A percentile compares a stretch with the other conserved stretches of the same genome.
These are phyloP conservation scores for Andrena dorsata DNA, from an alignment of 2,888 invertebrate species.

Conservation along the genomic window DNA sequence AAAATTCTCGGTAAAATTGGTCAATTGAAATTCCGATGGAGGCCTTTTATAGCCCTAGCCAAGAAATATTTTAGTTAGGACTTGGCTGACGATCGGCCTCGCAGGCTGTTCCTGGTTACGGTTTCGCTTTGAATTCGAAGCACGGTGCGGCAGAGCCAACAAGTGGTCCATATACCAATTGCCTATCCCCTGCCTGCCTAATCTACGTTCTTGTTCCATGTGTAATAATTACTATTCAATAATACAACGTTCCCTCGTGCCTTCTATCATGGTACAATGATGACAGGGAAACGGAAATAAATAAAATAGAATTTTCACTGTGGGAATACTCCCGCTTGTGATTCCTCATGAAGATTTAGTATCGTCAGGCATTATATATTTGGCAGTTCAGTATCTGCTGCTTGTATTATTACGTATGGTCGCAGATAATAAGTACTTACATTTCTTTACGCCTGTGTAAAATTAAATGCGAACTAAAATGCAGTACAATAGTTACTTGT, in stretches of 20 bases:
- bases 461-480: background rate
- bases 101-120: conserved; percentile 63
- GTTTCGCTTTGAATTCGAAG: conserved; percentile 79
- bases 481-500: background rate
- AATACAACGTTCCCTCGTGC: conserved; percentile 67
- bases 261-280: conserved; percentile 65
- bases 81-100: conserved; percentile 46
- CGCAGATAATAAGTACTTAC: background rate
- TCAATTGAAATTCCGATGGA: conserved; percentile 53
- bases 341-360: background rate
- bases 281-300: conserved; percentile 71
- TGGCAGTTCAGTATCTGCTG: background rate
- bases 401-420: background rate
- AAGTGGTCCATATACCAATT: conserved; percentile 83
- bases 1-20: background rate
- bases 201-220: conserved; percentile 79
- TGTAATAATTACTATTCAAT: conserved; percentile 83
- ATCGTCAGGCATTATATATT: conserved; percentile 3
- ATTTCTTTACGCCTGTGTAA: background rate
- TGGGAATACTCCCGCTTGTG: background rate
- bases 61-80: conserved; percentile 49
- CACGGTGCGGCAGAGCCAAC: conserved; percentile 80
- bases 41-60: conserved; percentile 45
- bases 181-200: conserved; percentile 74
- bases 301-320: conserved; percentile 60